Base-by-base conservation (phyloP, 2,797 vertebrate species). In the Enteromius thamalakanensis region DNA sequence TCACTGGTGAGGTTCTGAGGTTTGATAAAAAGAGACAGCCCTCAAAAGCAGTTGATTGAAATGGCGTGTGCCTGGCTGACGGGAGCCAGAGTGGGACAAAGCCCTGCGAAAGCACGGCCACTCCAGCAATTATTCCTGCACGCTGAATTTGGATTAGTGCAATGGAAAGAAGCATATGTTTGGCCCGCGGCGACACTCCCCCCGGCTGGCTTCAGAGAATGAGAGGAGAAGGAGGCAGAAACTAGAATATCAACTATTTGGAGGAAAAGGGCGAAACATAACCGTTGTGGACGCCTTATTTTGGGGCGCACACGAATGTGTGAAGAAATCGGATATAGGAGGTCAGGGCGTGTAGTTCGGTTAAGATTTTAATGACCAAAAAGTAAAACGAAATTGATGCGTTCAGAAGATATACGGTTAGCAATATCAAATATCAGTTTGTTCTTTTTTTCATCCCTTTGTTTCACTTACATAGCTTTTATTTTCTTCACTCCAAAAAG, bases 91-190 rank as follows among this genome's bases (percentile, higher is more conserved):
- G 95, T 97, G 97, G 97, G 98, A 98, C 97, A 99, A 97, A 98
- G 97, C 96, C 93, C 95, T 92, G 95, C 94, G 95, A 96, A 98
- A 96, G 96, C 96, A 95, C 96, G 97, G 97, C 96, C 98, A 98
- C 97, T 98, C 95, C 95, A 97, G 97, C 97, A 98, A 98, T 99
- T 98, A 99, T 97, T 97, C 96, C 96, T 98, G 96, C 96, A 97
- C 96, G 96, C 97, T 97, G 96, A 98, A 98, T 98, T 98, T 98
- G 98, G 97, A 99, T 99, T 99, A 99, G 97, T 95, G 96, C 97
- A 94, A 97, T 98, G 97, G 97, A 98, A 98, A 97, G 97, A 97
- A 99, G 97, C 98, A 99, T 99, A 98, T 99, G 97, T 99, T 99
- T 97, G 95, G 97, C 98, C 97, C 92, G 96, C 93, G 98, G 98